phyloP scores from a whole-genome alignment of 2,113 vertebrate species.

The Chelonoidis abingdonii region DNA sequence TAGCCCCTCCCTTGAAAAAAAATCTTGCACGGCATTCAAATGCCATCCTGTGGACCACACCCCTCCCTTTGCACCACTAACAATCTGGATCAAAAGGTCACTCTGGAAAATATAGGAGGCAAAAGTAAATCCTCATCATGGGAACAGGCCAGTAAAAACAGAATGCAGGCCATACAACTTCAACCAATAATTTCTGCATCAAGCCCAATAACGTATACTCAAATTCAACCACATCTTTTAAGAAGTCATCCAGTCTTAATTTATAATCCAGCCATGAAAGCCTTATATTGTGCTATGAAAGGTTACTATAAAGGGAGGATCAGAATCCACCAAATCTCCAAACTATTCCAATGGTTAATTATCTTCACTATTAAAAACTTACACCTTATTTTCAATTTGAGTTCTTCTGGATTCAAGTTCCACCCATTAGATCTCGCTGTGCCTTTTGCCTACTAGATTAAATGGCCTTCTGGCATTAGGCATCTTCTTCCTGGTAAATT shows the following conservation, averaged over 20 bases:
- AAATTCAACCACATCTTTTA: not conserved
- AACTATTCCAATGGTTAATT: constrained; percentile 15
- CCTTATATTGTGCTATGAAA: rapidly evolving
- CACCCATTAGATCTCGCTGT: not conserved
- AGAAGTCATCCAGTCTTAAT: not conserved
- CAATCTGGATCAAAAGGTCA: not conserved
- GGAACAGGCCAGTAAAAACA: not conserved
- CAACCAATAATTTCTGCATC: not conserved
- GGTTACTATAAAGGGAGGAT: not conserved
- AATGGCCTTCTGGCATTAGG: not conserved
- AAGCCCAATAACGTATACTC: constrained; percentile 6
- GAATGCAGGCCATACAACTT: not conserved
- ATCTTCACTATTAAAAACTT: not conserved
- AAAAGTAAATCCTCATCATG: not conserved
- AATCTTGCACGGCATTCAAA: not conserved
- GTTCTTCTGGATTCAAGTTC: not conserved
- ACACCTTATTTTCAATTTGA: not conserved
- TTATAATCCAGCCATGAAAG: constrained; percentile 1
- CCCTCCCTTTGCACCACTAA: not conserved
- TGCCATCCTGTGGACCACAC: not conserved
- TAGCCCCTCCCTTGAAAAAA: not conserved
- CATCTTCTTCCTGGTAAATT: not conserved
- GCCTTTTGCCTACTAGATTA: not conserved
- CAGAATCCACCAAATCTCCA: not conserved
- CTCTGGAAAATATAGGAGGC: not conserved